Evolutionary conservation across 2,797 vertebrate genomes (phyloP).

Genomic region (Poeciliopsis presidionis): DNA sequence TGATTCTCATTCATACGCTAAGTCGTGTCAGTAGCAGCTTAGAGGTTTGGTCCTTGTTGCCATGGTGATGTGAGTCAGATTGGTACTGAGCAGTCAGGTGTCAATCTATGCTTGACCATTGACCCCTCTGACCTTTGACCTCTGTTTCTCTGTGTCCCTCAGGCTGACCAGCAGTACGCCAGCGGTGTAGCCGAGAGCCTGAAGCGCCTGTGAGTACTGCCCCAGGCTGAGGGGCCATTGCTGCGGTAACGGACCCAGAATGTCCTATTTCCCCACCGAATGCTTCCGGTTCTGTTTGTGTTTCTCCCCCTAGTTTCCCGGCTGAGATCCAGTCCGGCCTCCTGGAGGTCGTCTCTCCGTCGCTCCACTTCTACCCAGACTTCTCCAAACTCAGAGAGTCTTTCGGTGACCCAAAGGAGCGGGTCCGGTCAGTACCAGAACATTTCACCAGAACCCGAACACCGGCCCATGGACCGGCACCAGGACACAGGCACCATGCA

Average conservation of each 20-base stretch:
- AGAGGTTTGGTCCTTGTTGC: neutral
- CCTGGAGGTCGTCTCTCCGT: conserved; percentile 95
- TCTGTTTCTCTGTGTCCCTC: conserved; percentile 56
- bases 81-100: neutral
- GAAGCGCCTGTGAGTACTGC: conserved; percentile 90
- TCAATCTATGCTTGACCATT: neutral
- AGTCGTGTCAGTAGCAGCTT: neutral
- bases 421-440: conserved; percentile 87
- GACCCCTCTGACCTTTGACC: neutral
- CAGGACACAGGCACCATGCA: too few relatives aligned
- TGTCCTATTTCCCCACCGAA: neutral
- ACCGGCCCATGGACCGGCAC: neutral
- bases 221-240: conserved; percentile 21
- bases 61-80: neutral
- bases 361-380: conserved; percentile 96
- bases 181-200: conserved; percentile 92
- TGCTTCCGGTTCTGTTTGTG: neutral
- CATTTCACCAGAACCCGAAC: neutral
- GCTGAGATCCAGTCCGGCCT: conserved; percentile 94
- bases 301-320: conserved; percentile 84
- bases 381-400: conserved; percentile 94
- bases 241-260: neutral
- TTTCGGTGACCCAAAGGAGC: conserved; percentile 96
- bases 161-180: conserved; percentile 94
- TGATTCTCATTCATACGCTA: neutral